phyloP scores from a whole-genome alignment of 2,797 vertebrate species.

The Molothrus ater region DNA sequence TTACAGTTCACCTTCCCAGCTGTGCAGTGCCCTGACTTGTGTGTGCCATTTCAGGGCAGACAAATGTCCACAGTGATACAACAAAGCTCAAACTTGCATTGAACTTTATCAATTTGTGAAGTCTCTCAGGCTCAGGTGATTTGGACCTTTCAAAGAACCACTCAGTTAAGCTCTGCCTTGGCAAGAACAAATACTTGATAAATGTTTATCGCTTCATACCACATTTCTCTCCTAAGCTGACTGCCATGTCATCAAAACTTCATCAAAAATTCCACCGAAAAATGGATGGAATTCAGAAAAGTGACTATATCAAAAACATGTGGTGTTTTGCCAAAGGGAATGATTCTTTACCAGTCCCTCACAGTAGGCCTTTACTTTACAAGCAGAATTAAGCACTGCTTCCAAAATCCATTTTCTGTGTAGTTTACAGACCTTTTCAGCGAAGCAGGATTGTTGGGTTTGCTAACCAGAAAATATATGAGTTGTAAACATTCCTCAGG shows the following conservation, averaged over 20 bases:
- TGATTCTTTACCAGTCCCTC: neutral
- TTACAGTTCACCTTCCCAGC: slow-evolving; percentile 15
- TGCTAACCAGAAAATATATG: neutral
- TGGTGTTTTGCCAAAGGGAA: neutral
- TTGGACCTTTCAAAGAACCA: neutral
- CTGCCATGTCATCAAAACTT: slow-evolving; percentile 1
- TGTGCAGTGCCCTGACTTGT: neutral
- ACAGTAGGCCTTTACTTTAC: neutral
- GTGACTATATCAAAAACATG: neutral
- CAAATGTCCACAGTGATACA: neutral
- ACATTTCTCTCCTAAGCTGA: slow-evolving; percentile 6
- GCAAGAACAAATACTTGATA: slow-evolving; percentile 18
- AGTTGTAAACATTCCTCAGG: slow-evolving; percentile 14
- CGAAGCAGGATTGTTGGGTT: neutral
- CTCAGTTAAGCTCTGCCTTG: neutral
- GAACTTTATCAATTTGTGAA: slow-evolving; percentile 12
- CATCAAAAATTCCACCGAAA: neutral
- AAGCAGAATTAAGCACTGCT: neutral
- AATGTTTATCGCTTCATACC: slow-evolving; percentile 44
- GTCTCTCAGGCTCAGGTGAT: slow-evolving; percentile 9
- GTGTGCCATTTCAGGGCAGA: neutral
- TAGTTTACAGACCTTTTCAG: neutral
- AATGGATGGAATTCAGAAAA: neutral
- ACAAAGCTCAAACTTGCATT: neutral
- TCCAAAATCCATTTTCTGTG: neutral